These are phyloP conservation scores for Hylaeus volcanicus DNA, from an alignment of 1,140 invertebrate genomes.

Conservation along the genomic window DNA sequence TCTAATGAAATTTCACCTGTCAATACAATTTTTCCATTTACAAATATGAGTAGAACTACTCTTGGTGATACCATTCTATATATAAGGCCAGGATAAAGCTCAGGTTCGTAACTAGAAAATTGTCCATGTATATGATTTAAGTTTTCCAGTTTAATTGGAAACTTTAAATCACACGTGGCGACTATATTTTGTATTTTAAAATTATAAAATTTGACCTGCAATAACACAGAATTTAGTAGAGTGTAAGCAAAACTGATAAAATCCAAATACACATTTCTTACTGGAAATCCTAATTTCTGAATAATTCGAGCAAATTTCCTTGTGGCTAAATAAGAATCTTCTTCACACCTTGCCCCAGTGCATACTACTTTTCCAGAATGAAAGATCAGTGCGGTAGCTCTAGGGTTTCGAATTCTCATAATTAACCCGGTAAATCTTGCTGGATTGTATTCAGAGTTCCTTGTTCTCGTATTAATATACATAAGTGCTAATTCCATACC, in stretches of 20 bases:
- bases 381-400: slow-evolving; percentile 98
- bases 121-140: slow-evolving; percentile 96
- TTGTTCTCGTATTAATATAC: slow-evolving; percentile 96
- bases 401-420: slow-evolving; percentile 97
- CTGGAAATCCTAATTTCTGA: slow-evolving; percentile 98
- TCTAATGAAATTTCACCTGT: slow-evolving; percentile 86
- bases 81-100: slow-evolving; percentile 97
- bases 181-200: slow-evolving; percentile 99
- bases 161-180: slow-evolving; percentile 98
- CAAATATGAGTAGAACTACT: slow-evolving; percentile 97
- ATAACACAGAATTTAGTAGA: slow-evolving; percentile 52
- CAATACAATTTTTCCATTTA: slow-evolving; percentile 98
- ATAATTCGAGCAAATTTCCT: slow-evolving; percentile 99
- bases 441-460: slow-evolving; percentile 99
- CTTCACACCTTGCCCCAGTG: slow-evolving; percentile 98
- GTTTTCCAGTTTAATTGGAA: slow-evolving; percentile 97
- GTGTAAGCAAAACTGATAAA: slow-evolving; percentile 20
- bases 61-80: slow-evolving; percentile 98
- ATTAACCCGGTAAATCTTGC: slow-evolving; percentile 98
- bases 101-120: slow-evolving; percentile 93
- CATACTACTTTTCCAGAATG: slow-evolving; percentile 99
- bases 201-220: slow-evolving; percentile 95
- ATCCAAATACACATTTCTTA: slow-evolving; percentile 77
- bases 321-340: slow-evolving; percentile 94
- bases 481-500: slow-evolving; percentile 92